These are phyloP conservation scores for Drosophila repletoides DNA, from an alignment of 1,140 invertebrate genomes.

Conservation along the genomic window DNA sequence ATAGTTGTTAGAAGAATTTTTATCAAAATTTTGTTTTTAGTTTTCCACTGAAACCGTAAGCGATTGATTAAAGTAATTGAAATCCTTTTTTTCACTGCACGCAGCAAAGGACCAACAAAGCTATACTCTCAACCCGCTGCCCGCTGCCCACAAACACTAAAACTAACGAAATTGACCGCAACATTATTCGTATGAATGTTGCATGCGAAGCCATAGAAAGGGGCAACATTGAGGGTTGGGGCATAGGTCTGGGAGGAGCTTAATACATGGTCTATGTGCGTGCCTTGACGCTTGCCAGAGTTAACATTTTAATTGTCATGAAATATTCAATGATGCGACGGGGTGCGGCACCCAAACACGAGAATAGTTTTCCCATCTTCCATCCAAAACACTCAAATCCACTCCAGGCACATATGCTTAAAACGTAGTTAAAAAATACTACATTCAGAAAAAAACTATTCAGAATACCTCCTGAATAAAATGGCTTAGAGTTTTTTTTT, in stretches of 20 bases:
- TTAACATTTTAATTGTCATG: constrained; percentile 79
- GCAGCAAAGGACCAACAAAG: neutral
- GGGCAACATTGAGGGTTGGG: neutral
- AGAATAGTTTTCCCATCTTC: constrained; percentile 63
- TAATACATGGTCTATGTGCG: constrained; percentile 32
- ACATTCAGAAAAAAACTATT: neutral
- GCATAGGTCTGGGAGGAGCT: neutral
- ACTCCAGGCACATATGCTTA: constrained; percentile 8
- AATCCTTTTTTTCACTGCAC: no score
- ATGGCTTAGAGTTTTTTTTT: no score
- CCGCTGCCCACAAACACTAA: neutral
- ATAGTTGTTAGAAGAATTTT: no score
- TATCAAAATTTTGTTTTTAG: no score
- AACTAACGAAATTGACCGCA: constrained; percentile 73
- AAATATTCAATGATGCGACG: constrained; percentile 62
- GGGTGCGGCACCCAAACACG: constrained; percentile 38
- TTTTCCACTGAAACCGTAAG: no score
- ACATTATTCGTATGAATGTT: constrained; percentile 67
- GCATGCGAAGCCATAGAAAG: constrained; percentile 40
- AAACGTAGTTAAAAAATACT: neutral
- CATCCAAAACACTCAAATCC: constrained; percentile 15
- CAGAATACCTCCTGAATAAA: no score
- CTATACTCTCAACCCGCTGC: neutral
- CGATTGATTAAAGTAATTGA: no score
- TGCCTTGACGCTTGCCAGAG: constrained; percentile 64